Percentiles rank a stretch among this genome's conserved stretches.
Conservation (phyloP, 2,888 invertebrate species). For the Mesorhabditis spiculigera region DNA sequence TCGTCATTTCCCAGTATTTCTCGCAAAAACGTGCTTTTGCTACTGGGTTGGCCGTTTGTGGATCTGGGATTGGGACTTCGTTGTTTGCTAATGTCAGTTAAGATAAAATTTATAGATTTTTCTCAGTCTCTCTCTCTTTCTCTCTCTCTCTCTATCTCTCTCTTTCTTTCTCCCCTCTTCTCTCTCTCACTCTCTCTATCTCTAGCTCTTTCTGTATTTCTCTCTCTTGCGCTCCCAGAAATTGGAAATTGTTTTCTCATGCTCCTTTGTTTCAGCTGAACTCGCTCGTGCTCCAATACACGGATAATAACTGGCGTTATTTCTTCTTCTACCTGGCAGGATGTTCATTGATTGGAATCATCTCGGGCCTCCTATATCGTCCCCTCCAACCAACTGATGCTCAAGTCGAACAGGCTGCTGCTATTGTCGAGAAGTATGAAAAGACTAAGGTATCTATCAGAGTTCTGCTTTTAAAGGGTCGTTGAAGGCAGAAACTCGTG, state of each 20-base stretch:
- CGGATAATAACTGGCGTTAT: conserved; percentile 73
- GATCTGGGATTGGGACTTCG: conserved; percentile 91
- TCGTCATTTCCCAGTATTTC: conserved; percentile 94
- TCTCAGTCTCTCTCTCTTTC: too few species aligned
- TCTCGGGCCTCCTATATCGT: conserved; percentile 83
- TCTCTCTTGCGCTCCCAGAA: background rate
- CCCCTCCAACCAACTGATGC: conserved; percentile 40
- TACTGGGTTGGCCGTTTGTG: conserved; percentile 87
- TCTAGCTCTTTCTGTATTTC: background rate
- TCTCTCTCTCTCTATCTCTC: background rate
- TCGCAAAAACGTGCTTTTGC: conserved; percentile 88
- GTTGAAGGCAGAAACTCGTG: too few species aligned
- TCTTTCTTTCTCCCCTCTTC: background rate
- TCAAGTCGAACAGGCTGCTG: conserved; percentile 47
- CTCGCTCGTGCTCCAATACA: conserved; percentile 36
- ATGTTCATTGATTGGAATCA: conserved; percentile 78
- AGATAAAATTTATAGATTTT: too few species aligned
- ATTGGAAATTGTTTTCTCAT: background rate
- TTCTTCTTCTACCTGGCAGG: conserved; percentile 81
- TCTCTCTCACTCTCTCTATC: background rate
- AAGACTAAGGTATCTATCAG: too few species aligned
- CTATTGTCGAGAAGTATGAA: background rate
- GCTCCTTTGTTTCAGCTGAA: conserved; percentile 36
- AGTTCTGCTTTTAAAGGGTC: too few species aligned
- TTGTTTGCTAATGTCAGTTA: conserved; percentile 71